A percentile compares a stretch with the other conserved stretches of the same genome.
phyloP scores from a whole-genome alignment of 2,113 vertebrate species.

The Chamaea fasciata region DNA sequence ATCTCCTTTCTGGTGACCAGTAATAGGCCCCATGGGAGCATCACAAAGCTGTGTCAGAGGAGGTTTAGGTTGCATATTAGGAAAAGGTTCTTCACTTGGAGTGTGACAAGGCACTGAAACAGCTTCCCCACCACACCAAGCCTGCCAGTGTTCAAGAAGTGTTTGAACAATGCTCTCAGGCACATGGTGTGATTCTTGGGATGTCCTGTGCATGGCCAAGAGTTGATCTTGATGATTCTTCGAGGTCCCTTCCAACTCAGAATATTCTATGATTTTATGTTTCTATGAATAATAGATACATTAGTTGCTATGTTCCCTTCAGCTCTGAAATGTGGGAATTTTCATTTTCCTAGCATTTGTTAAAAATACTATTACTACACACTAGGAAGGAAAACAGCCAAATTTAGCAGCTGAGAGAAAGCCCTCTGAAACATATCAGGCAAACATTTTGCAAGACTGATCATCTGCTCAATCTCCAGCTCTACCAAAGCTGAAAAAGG shows the following conservation, averaged over 20 bases:
- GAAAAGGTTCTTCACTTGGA: neutral
- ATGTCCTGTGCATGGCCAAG: neutral
- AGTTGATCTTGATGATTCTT: neutral
- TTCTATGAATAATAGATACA: neutral
- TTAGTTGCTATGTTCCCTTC: neutral
- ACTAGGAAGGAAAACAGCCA: neutral
- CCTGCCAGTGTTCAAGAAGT: neutral
- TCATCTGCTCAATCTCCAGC: neutral
- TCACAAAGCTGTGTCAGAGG: neutral
- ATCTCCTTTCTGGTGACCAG: neutral
- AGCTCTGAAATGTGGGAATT: neutral
- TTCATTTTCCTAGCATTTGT: neutral
- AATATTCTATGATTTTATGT: neutral
- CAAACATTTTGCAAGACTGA: neutral
- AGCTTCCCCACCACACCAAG: neutral
- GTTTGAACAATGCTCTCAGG: neutral
- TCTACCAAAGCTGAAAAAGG: neutral
- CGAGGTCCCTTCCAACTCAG: neutral
- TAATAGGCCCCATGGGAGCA: rapidly evolving
- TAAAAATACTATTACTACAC: neutral
- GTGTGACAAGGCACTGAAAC: neutral
- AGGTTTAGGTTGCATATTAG: neutral
- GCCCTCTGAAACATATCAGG: neutral
- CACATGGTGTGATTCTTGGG: neutral
- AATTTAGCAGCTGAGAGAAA: neutral